Conservation (phyloP, 2,113 vertebrate genomes). For the Carettochelys insculpta region DNA sequence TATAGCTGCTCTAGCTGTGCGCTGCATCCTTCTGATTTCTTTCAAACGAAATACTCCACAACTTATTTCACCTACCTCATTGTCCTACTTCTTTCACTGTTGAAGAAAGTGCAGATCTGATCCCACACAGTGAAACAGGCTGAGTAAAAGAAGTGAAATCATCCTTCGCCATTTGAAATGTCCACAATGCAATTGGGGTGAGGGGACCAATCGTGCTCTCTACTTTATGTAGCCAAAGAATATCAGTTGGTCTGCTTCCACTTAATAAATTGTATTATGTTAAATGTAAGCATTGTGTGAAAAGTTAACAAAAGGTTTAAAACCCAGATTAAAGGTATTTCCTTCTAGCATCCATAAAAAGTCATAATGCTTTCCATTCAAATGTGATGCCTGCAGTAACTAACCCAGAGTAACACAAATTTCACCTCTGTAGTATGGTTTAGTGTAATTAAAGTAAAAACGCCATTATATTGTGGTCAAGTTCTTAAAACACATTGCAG, state of each 20-base stretch:
- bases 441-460: not conserved
- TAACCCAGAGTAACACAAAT: not conserved
- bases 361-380: not conserved
- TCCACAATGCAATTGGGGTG: not conserved
- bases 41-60: not conserved
- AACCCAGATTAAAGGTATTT: not conserved
- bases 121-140: not conserved
- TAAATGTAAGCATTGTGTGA: not conserved
- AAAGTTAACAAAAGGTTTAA: not conserved
- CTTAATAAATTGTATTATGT: not conserved
- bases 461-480: not conserved
- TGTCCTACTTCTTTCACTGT: conserved; percentile 12
- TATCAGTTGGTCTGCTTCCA: conserved; percentile 31
- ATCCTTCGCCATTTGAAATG: conserved; percentile 23
- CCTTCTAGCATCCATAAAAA: not conserved
- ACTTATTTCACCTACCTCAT: conserved; percentile 36
- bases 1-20: not conserved
- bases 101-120: not conserved
- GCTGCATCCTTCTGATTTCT: not conserved
- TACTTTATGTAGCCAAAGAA: not conserved
- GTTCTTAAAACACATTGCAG: not conserved
- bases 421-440: not conserved
- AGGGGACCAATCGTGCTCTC: not conserved
- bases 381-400: not conserved
- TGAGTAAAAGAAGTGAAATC: not conserved